Evolutionary conservation across 2,888 invertebrate species (phyloP).

Genomic region (Octonoba sinensis): DNA sequence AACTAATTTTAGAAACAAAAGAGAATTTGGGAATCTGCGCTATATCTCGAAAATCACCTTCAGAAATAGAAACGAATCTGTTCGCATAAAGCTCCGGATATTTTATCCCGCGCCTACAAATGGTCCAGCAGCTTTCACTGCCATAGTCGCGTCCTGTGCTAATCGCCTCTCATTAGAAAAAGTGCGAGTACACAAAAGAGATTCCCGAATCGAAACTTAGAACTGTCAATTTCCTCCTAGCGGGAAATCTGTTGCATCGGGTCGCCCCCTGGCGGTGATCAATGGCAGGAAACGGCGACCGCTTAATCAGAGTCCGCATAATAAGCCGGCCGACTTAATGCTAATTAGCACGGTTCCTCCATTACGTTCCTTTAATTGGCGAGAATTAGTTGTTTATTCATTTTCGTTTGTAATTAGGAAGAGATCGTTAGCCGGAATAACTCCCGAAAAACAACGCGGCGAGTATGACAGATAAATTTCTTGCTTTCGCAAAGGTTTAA

Average conservation of each 20-base stretch:
- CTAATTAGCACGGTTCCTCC: constrained; percentile 37
- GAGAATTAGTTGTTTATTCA: constrained; percentile 38
- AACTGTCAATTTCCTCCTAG: constrained; percentile 22
- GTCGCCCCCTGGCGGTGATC: constrained; percentile 11
- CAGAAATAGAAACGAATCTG: too few species aligned
- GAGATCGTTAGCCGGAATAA: constrained; percentile 9
- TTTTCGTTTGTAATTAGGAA: constrained; percentile 6
- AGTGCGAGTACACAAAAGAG: not conserved
- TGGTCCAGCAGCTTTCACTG: not conserved
- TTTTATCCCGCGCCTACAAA: not conserved
- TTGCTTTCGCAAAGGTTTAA: constrained; percentile 8
- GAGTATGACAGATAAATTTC: constrained; percentile 46
- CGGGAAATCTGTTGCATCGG: constrained; percentile 25
- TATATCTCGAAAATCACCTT: too few species aligned
- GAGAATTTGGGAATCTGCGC: too few species aligned
- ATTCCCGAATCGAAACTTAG: constrained; percentile 13
- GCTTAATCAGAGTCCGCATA: constrained; percentile 23
- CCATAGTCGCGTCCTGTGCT: not conserved
- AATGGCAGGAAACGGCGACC: constrained; percentile 24
- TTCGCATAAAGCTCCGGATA: not conserved
- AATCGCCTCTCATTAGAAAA: not conserved
- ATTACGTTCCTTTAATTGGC: constrained; percentile 48
- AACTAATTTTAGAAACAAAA: too few species aligned
- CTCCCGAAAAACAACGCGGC: constrained; percentile 15
- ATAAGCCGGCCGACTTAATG: constrained; percentile 35